phyloP scores from a whole-genome alignment of 2,797 vertebrate genomes.

The Pangasius larnaudii region DNA sequence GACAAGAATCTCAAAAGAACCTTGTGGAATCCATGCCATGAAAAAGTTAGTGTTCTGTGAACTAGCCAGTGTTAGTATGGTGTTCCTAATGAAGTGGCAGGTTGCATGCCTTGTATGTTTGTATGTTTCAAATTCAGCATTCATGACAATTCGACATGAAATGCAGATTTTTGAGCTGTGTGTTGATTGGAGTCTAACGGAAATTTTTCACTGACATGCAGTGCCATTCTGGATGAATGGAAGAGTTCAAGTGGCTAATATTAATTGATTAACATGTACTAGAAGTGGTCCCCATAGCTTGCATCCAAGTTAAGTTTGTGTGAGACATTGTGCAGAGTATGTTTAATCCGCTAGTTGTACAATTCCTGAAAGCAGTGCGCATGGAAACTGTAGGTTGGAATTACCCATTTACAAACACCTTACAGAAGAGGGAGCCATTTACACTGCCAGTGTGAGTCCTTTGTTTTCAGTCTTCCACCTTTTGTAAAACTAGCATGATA shows the following conservation, averaged over 20 bases:
- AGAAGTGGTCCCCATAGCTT: not conserved
- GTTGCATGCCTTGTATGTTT: not conserved
- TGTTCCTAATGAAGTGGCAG: not conserved
- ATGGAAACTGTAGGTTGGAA: not conserved
- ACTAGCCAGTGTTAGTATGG: not conserved
- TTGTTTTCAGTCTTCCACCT: not conserved
- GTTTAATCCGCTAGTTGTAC: not conserved
- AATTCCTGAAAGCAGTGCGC: not conserved
- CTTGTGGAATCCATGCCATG: not conserved
- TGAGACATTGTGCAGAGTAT: not conserved
- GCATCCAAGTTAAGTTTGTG: not conserved
- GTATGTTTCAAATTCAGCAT: not conserved
- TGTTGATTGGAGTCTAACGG: not conserved
- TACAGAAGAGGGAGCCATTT: not conserved
- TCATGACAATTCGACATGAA: not conserved
- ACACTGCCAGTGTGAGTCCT: not conserved
- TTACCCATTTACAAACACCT: not conserved
- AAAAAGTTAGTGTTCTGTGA: not conserved
- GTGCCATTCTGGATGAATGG: not conserved
- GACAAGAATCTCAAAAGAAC: not conserved
- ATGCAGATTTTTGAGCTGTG: not conserved
- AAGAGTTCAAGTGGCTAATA: not conserved
- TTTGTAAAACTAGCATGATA: not conserved
- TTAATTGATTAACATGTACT: not conserved
- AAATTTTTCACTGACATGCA: not conserved